These are phyloP conservation scores for Trichomalopsis sarcophagae DNA, from an alignment of 1,140 invertebrate genomes.

Conservation along the genomic window DNA sequence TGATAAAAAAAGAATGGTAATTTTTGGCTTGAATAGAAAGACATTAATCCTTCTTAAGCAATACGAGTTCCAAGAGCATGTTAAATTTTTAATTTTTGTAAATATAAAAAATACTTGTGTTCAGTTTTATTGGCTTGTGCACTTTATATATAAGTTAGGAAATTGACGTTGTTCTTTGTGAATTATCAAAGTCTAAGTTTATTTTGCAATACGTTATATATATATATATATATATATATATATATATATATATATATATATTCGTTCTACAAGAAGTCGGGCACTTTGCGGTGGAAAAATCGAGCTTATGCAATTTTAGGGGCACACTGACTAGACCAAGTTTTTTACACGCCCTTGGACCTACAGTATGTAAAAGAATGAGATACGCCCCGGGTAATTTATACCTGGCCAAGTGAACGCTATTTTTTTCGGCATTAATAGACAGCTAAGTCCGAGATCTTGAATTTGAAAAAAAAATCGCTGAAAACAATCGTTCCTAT, in stretches of 20 bases:
- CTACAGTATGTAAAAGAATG: too few relatives aligned
- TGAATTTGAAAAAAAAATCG: too few relatives aligned
- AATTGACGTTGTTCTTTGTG: conserved; percentile 8
- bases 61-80: conserved; percentile 15
- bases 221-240: conserved; percentile 19
- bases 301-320: too few relatives aligned
- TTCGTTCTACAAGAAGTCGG: not conserved
- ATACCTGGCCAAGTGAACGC: too few relatives aligned
- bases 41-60: conserved; percentile 13
- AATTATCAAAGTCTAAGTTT: too few relatives aligned
- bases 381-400: too few relatives aligned
- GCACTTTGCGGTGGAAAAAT: too few relatives aligned
- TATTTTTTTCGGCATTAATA: too few relatives aligned
- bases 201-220: not conserved
- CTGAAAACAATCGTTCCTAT: too few relatives aligned
- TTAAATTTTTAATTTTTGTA: not conserved
- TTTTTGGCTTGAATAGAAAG: not conserved
- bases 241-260: conserved; percentile 19
- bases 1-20: not conserved
- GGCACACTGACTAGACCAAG: too few relatives aligned
- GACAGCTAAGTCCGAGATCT: too few relatives aligned
- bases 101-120: conserved; percentile 11
- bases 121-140: not conserved
- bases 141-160: not conserved
- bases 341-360: too few relatives aligned